A percentile compares a stretch with the other conserved stretches of the same genome.
These are phyloP conservation scores for Stylophora pistillata DNA, from an alignment of 64 coral and sea anemone genomes.

Conservation along the genomic window DNA sequence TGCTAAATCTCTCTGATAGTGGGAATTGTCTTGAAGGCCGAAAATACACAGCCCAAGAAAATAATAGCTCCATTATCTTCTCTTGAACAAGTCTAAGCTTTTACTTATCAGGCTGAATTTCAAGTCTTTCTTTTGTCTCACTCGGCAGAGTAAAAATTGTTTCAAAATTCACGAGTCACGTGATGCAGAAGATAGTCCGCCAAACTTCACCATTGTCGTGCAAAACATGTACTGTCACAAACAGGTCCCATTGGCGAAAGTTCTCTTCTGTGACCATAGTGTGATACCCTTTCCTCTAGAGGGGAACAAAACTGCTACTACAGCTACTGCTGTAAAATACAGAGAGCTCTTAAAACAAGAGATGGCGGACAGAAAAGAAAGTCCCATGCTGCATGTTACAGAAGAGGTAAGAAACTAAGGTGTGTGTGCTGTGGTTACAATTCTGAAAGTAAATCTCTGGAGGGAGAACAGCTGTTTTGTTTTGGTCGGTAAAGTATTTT, in stretches of 20 bases:
- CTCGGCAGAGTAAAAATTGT: background rate
- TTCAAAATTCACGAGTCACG: background rate
- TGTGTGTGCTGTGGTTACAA: background rate
- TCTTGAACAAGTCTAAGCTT: no score
- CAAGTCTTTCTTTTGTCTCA: background rate
- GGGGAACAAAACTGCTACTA: background rate
- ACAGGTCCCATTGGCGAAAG: slow-evolving; percentile 14
- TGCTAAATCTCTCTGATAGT: no score
- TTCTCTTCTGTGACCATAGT: slow-evolving; percentile 35
- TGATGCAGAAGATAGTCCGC: background rate
- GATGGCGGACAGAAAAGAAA: slow-evolving; percentile 9
- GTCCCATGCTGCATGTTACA: background rate
- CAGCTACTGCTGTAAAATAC: background rate
- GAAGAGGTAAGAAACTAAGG: background rate
- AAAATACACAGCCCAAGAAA: no score
- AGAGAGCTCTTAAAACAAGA: background rate
- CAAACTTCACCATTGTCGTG: slow-evolving; percentile 8
- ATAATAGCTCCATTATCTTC: no score
- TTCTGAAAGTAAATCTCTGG: no score
- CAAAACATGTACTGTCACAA: slow-evolving; percentile 4
- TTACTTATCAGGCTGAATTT: background rate
- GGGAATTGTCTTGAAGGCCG: no score
- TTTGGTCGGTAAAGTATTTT: no score
- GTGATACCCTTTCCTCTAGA: background rate
- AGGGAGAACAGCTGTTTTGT: no score